Evolutionary conservation across 2,888 invertebrate genomes (phyloP).

Genomic region (Penaeus monodon): DNA sequence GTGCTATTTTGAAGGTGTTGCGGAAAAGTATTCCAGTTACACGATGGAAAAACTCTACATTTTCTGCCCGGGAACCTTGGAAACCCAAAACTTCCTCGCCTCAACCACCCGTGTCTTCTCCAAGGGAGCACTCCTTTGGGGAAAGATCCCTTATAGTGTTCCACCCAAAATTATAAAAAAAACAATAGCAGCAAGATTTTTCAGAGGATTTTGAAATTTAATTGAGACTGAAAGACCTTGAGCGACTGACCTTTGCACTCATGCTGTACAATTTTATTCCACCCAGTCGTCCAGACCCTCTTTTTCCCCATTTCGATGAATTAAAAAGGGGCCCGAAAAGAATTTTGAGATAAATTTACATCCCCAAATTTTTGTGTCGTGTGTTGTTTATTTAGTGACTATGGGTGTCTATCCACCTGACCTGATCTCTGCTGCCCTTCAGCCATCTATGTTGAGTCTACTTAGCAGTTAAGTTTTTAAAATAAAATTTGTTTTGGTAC

Average conservation of each 20-base stretch:
- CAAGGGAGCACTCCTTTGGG: constrained; percentile 79
- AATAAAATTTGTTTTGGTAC: neutral
- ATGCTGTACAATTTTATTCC: constrained; percentile 77
- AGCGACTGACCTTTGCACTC: constrained; percentile 77
- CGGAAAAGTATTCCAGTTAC: constrained; percentile 51
- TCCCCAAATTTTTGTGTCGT: constrained; percentile 76
- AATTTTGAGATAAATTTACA: constrained; percentile 74
- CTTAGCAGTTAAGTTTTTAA: constrained; percentile 73
- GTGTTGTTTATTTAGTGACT: constrained; percentile 76
- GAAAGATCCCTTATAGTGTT: constrained; percentile 72
- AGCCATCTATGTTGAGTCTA: constrained; percentile 74
- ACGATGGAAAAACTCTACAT: constrained; percentile 69
- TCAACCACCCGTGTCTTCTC: constrained; percentile 76
- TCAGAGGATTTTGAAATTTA: constrained; percentile 71
- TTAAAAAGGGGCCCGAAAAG: constrained; percentile 74
- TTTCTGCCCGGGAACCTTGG: constrained; percentile 74
- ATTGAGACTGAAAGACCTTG: constrained; percentile 81
- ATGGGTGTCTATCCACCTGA: constrained; percentile 75
- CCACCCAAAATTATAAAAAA: constrained; percentile 72
- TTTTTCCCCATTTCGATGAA: constrained; percentile 71
- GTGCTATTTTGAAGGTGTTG: constrained; percentile 76
- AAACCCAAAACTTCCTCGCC: constrained; percentile 74
- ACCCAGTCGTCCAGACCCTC: constrained; percentile 69
- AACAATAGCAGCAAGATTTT: constrained; percentile 75
- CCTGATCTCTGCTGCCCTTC: constrained; percentile 75